Evolutionary conservation across 2,113 vertebrate species (phyloP), one percentile per base, ranked within the genome.

Genomic region (Sialia sialis): DNA sequence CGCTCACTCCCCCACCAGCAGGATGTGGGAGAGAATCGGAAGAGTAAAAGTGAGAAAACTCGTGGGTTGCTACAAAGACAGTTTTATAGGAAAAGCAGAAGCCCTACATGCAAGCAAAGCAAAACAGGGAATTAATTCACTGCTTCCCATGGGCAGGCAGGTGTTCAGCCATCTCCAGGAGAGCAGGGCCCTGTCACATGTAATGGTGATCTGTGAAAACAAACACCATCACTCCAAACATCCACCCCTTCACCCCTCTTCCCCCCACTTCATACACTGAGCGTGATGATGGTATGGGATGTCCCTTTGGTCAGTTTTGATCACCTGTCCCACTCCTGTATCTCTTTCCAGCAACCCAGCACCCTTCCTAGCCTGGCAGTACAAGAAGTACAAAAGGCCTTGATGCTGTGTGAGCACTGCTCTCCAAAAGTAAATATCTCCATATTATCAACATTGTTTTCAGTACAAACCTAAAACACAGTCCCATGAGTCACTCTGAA

Each of bases 181-280:
- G 9, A 76, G 34, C 48, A 76, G 48, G 25, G 70, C 25, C 21
- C 48, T 38, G 39, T 21, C 38, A 30, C 13, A 10, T 32, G 12
- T 13, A 36, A 23, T 18, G 63, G 55, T 55, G 39, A 41, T 30
- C 48, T 32, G 34, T 30, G 9, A 62, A 69, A 25, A 41, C 34
- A 41, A 76, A 36, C 14, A 2, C 11, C 0, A 0, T 34, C 25
- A 41, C 26, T 36, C 34, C 48, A 48, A 62, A 55, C 0, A 0
- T 27, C 11, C 55, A 21, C 6, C 39, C 20, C 54, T 75, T 60
- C 1, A 0, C 34, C 34, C 25, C 60, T 48, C 34, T 34, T 48
- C 21, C 48, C 39, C 41, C 16, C 6, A 13, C 25, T 76, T 41
- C 4, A 41, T 32, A 32, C 5, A 36, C 21, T 23, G 46, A 75